Evolutionary conservation across 2,888 invertebrate genomes (phyloP).

Genomic region (Tigriopus californicus): DNA sequence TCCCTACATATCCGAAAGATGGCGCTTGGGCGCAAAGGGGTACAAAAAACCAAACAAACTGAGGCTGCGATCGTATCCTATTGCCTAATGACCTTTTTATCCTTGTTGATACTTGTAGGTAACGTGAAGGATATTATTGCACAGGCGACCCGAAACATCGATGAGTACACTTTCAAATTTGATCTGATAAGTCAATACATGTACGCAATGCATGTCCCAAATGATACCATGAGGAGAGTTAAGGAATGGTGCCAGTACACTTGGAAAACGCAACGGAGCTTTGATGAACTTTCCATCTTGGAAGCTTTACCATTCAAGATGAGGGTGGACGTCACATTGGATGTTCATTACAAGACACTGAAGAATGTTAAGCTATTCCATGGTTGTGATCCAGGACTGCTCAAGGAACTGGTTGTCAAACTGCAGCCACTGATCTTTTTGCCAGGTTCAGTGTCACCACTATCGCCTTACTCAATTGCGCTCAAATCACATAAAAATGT

Average conservation of each 20-base stretch:
- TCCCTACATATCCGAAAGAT: no score
- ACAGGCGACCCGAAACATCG: conserved; percentile 5
- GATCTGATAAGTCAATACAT: conserved; percentile 25
- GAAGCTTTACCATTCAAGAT: conserved; percentile 10
- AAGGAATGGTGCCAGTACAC: conserved; percentile 36
- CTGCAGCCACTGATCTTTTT: conserved; percentile 67
- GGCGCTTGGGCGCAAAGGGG: no score
- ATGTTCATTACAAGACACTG: conserved; percentile 71
- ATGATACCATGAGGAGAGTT: conserved; percentile 29
- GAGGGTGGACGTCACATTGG: conserved; percentile 53
- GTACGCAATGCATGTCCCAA: conserved; percentile 30
- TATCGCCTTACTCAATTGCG: no score
- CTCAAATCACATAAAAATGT: no score
- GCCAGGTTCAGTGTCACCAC: conserved; percentile 31
- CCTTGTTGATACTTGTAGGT: no score
- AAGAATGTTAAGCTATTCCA: conserved; percentile 79
- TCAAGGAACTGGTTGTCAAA: conserved; percentile 79
- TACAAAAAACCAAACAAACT: no score
- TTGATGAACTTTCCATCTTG: conserved; percentile 25
- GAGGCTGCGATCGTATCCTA: no score
- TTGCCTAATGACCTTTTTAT: no score
- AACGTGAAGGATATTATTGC: conserved; percentile 16
- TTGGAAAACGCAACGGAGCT: conserved; percentile 36
- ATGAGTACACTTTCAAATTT: conserved; percentile 12
- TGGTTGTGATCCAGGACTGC: conserved; percentile 56